These are phyloP conservation scores for Drosophila phalerata DNA, from an alignment of 2,888 invertebrate species.

Conservation along the genomic window DNA sequence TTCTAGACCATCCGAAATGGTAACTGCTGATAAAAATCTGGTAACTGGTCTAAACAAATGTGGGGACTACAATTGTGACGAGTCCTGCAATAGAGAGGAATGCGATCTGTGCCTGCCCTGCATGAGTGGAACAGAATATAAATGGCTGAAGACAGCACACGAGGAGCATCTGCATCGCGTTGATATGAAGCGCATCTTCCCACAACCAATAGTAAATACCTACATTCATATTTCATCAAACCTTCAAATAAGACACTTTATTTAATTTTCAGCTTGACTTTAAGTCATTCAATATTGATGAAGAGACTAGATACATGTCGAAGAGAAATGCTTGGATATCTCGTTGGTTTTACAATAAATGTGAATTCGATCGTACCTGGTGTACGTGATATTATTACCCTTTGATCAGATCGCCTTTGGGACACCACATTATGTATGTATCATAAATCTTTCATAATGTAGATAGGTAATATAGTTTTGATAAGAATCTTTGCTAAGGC, in stretches of 20 bases:
- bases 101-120: slow-evolving; percentile 94
- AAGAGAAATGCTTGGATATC: slow-evolving; percentile 91
- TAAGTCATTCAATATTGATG: slow-evolving; percentile 76
- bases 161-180: slow-evolving; percentile 92
- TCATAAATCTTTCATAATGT: background rate
- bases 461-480: background rate
- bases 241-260: background rate
- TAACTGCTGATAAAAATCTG: slow-evolving; percentile 92
- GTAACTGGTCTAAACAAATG: slow-evolving; percentile 91
- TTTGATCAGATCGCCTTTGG: background rate
- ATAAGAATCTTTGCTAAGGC: background rate
- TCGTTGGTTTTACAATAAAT: slow-evolving; percentile 96
- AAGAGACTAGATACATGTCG: slow-evolving; percentile 87
- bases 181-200: slow-evolving; percentile 93
- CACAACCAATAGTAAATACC: slow-evolving; percentile 87
- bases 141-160: slow-evolving; percentile 89
- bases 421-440: slow-evolving; percentile 10
- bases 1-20: slow-evolving; percentile 87
- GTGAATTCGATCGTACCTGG: slow-evolving; percentile 92
- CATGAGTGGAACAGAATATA: slow-evolving; percentile 87
- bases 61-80: slow-evolving; percentile 86
- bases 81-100: slow-evolving; percentile 88
- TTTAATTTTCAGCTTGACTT: slow-evolving; percentile 65
- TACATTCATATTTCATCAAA: background rate
- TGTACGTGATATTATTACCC: slow-evolving; percentile 86